Conservation (phyloP, 2,797 vertebrate species). For the Micrastur ruficollis region DNA sequence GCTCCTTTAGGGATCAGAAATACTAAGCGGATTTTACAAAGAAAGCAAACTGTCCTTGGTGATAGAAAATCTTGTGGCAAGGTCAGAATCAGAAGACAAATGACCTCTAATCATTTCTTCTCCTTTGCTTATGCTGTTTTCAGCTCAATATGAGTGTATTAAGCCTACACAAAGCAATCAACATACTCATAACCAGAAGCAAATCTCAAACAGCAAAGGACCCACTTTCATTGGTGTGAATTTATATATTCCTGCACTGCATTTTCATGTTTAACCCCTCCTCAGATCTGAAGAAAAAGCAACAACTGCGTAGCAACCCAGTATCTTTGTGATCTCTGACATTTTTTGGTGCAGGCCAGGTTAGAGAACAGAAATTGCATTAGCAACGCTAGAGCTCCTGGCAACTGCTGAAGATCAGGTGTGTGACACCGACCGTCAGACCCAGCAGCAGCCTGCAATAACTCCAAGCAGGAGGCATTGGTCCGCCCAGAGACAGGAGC, state of each 20-base stretch:
- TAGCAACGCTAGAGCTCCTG: background rate
- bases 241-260: background rate
- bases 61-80: slow-evolving; percentile 7
- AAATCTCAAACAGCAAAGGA: background rate
- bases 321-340: background rate
- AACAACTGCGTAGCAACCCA: background rate
- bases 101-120: background rate
- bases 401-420: background rate
- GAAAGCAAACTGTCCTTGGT: slow-evolving; percentile 14
- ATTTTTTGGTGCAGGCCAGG: background rate
- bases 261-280: background rate
- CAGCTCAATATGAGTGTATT: background rate
- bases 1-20: slow-evolving; percentile 25
- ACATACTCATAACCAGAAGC: background rate
- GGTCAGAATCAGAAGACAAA: slow-evolving; percentile 46
- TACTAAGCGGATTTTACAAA: slow-evolving; percentile 27
- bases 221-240: background rate
- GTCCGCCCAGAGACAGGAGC: background rate
- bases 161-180: background rate
- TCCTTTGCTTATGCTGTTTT: background rate
- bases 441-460: background rate
- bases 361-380: background rate
- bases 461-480: background rate
- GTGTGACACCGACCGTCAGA: background rate
- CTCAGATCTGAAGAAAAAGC: background rate